These are phyloP conservation scores for Martes martes DNA, from an alignment of 2,113 vertebrate species.

Conservation along the genomic window DNA sequence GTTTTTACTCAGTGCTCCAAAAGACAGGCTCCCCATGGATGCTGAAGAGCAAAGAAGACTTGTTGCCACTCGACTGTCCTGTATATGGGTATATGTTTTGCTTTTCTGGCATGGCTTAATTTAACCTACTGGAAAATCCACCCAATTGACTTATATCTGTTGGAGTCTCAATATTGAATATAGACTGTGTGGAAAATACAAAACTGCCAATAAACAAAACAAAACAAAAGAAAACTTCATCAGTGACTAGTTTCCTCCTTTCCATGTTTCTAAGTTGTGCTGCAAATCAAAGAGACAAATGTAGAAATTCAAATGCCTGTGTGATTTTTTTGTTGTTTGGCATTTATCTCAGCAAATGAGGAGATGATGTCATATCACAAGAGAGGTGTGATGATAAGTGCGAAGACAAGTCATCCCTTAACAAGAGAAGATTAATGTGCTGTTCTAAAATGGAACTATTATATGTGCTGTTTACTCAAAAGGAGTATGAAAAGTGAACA, in stretches of 20 bases:
- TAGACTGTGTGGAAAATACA: neutral
- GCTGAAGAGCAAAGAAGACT: neutral
- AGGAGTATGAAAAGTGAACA: constrained; percentile 59
- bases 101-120: neutral
- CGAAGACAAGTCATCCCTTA: constrained; percentile 41
- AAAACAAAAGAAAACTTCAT: neutral
- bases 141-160: neutral
- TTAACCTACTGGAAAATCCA: neutral
- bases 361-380: constrained; percentile 61
- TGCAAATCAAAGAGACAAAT: constrained; percentile 12
- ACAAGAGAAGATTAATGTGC: constrained; percentile 63
- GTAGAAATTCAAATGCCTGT: constrained; percentile 16
- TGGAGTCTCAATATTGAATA: neutral
- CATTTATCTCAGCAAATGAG: constrained; percentile 55
- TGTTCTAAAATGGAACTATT: constrained; percentile 47
- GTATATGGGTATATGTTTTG: neutral
- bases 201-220: neutral
- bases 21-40: neutral
- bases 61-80: neutral
- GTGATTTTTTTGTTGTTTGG: neutral
- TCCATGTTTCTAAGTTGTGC: neutral
- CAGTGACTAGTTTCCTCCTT: neutral
- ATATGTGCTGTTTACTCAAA: constrained; percentile 56
- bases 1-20: neutral
- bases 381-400: constrained; percentile 51